These are phyloP conservation scores for Antennarius maculatus DNA, from an alignment of 2,797 vertebrate species.

Conservation along the genomic window DNA sequence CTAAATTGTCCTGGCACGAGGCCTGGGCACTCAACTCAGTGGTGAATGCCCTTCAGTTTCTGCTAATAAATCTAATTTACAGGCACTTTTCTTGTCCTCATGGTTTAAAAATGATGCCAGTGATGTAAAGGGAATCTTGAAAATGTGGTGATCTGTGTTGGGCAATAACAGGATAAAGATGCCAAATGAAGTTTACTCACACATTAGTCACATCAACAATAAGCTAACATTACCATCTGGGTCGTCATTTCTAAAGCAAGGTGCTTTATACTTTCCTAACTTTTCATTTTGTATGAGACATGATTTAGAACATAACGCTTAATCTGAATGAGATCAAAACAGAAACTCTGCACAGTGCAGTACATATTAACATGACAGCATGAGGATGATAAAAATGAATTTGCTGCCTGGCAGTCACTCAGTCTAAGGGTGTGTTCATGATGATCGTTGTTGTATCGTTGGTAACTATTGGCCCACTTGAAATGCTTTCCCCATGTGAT, in stretches of 20 bases:
- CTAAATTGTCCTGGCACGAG: slow-evolving; percentile 57
- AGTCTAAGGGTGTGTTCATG: too few species aligned
- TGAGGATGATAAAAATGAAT: too few species aligned
- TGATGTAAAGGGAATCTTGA: slow-evolving; percentile 4
- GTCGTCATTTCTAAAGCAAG: too few species aligned
- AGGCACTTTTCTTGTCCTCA: slow-evolving; percentile 7
- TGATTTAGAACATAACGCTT: too few species aligned
- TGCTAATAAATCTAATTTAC: slow-evolving; percentile 48
- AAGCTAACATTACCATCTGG: too few species aligned
- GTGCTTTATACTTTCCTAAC: too few species aligned
- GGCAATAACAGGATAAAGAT: slow-evolving; percentile 4
- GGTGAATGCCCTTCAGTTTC: slow-evolving; percentile 24
- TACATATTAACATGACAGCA: too few species aligned
- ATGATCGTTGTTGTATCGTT: too few species aligned
- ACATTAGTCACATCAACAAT: background rate
- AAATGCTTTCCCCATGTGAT: slow-evolving; percentile 58
- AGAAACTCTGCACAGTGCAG: too few species aligned
- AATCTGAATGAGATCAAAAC: too few species aligned
- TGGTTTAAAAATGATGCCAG: slow-evolving; percentile 1
- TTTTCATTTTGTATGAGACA: too few species aligned
- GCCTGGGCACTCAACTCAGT: slow-evolving; percentile 22
- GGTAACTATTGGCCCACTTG: slow-evolving; percentile 47
- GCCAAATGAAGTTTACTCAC: background rate
- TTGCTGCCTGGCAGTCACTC: too few species aligned
- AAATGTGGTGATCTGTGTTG: slow-evolving; percentile 9